Evolutionary conservation across 2,113 vertebrate species (phyloP).

Genomic region (Azemiops feae): DNA sequence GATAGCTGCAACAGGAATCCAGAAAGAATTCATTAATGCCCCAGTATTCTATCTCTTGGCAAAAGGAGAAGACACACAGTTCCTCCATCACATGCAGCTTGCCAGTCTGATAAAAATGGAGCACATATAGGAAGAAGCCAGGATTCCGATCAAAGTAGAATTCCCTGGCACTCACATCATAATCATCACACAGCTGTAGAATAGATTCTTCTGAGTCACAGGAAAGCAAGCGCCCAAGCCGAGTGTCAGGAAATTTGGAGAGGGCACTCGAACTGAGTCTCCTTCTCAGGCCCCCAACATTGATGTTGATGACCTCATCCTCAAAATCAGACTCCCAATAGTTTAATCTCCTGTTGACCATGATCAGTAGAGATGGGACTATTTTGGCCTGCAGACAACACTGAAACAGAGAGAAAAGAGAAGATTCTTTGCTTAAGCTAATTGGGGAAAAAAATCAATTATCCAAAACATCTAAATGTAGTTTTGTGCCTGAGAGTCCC

Average conservation of each 20-base stretch:
- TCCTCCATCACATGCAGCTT: slow-evolving; percentile 96
- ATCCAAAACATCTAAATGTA: not conserved
- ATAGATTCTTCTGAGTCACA: slow-evolving; percentile 92
- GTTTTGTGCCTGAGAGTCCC: not conserved
- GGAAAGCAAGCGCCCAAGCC: slow-evolving; percentile 88
- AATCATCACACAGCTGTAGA: slow-evolving; percentile 95
- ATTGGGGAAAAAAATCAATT: not conserved
- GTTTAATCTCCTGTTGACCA: slow-evolving; percentile 81
- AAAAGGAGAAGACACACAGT: slow-evolving; percentile 96
- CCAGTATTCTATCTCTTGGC: slow-evolving; percentile 98
- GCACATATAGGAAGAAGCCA: slow-evolving; percentile 87
- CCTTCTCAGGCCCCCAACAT: slow-evolving; percentile 89
- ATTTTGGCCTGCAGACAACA: slow-evolving; percentile 37
- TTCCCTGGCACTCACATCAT: slow-evolving; percentile 86
- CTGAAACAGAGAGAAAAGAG: not conserved
- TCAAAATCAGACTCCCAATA: slow-evolving; percentile 74
- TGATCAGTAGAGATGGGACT: slow-evolving; percentile 62
- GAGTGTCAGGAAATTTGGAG: slow-evolving; percentile 89
- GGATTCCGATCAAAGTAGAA: slow-evolving; percentile 97
- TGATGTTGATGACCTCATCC: slow-evolving; percentile 86
- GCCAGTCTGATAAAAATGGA: slow-evolving; percentile 96
- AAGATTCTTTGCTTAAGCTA: not conserved
- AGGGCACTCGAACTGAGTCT: slow-evolving; percentile 85
- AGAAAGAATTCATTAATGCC: slow-evolving; percentile 95
- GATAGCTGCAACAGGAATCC: slow-evolving; percentile 93